A percentile compares a stretch with the other conserved stretches of the same genome.
phyloP scores from a whole-genome alignment of 2,113 vertebrate genomes.

The Sylvia atricapilla region DNA sequence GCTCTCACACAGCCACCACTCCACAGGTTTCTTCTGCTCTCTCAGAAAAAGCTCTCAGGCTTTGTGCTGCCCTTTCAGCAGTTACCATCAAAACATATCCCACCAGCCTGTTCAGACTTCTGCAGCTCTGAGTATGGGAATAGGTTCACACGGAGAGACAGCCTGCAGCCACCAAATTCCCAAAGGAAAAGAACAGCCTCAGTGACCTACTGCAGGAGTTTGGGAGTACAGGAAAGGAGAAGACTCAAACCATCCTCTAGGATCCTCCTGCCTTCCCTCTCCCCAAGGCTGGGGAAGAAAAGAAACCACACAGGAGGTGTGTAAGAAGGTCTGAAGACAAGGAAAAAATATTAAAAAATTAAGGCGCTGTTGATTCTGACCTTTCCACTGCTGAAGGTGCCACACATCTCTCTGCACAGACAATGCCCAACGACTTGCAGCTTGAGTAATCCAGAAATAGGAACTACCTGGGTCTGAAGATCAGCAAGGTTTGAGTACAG shows the following conservation, averaged over 20 bases:
- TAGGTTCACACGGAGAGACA: neutral
- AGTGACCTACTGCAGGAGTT: neutral
- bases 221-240: neutral
- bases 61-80: neutral
- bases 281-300: accelerated
- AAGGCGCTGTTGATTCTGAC: neutral
- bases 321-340: neutral
- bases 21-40: neutral
- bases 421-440: neutral
- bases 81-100: neutral
- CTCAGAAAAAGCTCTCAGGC: neutral
- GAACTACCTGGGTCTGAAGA: neutral
- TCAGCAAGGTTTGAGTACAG: neutral
- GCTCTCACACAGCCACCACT: neutral
- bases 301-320: neutral
- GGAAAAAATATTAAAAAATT: neutral
- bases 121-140: neutral
- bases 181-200: neutral
- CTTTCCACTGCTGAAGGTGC: neutral
- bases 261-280: neutral
- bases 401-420: neutral
- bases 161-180: neutral
- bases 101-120: neutral
- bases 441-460: neutral
- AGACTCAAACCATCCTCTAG: neutral